Evolutionary conservation across 2,797 vertebrate species (phyloP).

Genomic region (Galaxias olidus): DNA sequence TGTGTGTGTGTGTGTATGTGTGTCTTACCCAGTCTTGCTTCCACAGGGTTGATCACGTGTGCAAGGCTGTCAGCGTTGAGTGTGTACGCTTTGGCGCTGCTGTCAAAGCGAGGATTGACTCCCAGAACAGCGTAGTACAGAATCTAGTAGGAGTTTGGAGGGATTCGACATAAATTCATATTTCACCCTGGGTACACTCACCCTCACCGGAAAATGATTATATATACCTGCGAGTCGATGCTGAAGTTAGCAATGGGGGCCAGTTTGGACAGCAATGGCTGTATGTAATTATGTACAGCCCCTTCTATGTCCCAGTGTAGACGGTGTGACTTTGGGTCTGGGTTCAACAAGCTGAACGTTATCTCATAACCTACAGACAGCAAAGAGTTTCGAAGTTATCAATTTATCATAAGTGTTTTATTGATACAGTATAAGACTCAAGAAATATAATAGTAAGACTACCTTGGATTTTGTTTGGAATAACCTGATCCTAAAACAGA

Average conservation of each 20-base stretch:
- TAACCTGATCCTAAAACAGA: slow-evolving; percentile 1
- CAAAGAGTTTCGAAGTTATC: neutral
- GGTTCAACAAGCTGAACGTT: slow-evolving; percentile 95
- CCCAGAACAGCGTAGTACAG: slow-evolving; percentile 91
- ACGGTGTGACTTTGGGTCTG: slow-evolving; percentile 89
- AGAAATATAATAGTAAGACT: no score
- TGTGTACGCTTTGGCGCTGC: slow-evolving; percentile 78
- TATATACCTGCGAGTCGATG: slow-evolving; percentile 90
- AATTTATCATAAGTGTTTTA: neutral
- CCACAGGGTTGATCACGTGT: slow-evolving; percentile 97
- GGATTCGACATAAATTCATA: neutral
- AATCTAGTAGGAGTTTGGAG: slow-evolving; percentile 72
- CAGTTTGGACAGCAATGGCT: slow-evolving; percentile 87
- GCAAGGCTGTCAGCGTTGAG: slow-evolving; percentile 89
- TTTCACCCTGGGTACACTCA: no score
- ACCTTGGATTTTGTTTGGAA: no score
- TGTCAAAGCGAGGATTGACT: slow-evolving; percentile 90
- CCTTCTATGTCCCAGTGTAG: slow-evolving; percentile 92
- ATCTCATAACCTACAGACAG: slow-evolving; percentile 87
- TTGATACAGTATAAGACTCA: no score
- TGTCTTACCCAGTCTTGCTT: slow-evolving; percentile 89
- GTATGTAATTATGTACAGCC: slow-evolving; percentile 82
- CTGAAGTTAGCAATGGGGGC: slow-evolving; percentile 89
- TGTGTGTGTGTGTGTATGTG: neutral
- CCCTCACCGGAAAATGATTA: neutral